These are phyloP conservation scores for Cantharis lateralis DNA, from an alignment of 2,888 invertebrate genomes.

Conservation along the genomic window DNA sequence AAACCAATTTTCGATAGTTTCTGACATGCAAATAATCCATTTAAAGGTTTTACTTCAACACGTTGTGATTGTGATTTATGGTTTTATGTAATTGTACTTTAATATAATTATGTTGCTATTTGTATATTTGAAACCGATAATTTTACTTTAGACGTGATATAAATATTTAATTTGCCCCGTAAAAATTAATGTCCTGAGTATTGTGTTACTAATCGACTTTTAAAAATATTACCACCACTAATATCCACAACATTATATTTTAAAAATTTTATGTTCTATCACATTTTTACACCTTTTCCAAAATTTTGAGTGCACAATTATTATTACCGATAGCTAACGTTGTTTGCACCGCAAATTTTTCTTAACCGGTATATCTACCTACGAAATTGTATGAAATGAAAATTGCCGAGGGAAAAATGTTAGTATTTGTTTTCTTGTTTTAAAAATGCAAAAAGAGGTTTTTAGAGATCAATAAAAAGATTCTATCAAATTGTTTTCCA, in stretches of 20 bases:
- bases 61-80: background rate
- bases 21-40: background rate
- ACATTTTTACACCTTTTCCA: too few species aligned
- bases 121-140: background rate
- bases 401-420: background rate
- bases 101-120: background rate
- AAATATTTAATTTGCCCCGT: background rate
- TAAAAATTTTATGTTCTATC: background rate
- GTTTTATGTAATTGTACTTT: background rate
- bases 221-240: background rate
- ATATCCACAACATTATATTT: background rate
- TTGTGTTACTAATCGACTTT: background rate
- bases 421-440: background rate
- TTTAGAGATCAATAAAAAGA: background rate
- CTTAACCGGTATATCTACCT: too few species aligned
- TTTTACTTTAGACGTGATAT: background rate
- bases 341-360: background rate
- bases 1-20: background rate
- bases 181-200: background rate
- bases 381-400: background rate
- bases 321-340: too few species aligned
- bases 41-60: background rate
- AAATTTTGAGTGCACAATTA: background rate
- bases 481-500: background rate
- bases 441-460: background rate